Percentiles rank a stretch among this genome's conserved stretches.
phyloP scores from a whole-genome alignment of 53 echinoderm and acorn worm genomes.

The Apostichopus leukothele region DNA sequence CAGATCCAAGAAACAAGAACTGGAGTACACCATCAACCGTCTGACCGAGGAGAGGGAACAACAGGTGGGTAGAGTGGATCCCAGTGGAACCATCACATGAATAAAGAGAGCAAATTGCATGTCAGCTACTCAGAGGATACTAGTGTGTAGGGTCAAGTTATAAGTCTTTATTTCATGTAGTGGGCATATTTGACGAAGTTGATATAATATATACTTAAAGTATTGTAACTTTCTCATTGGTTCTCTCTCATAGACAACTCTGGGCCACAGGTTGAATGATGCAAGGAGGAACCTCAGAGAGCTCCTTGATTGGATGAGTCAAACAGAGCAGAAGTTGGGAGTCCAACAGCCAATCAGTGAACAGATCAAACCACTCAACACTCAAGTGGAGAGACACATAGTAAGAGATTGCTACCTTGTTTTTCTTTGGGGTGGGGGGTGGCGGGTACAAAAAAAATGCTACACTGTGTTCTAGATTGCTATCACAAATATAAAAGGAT shows the following conservation, averaged over 20 bases:
- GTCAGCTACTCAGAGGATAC: no score
- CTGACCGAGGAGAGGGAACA: constrained; percentile 72
- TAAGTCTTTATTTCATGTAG: no score
- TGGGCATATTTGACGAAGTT: no score
- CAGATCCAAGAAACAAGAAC: constrained; percentile 70
- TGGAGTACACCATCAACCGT: constrained; percentile 75
- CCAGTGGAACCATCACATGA: not conserved
- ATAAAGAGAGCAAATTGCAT: no score
- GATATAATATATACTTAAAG: no score
- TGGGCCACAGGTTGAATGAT: constrained; percentile 73
- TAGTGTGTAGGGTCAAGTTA: no score
- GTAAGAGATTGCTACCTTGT: constrained; percentile 48
- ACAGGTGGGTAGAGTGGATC: constrained; percentile 59
- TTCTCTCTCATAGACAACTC: constrained; percentile 52
- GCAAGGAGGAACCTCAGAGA: constrained; percentile 58
- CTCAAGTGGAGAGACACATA: constrained; percentile 84
- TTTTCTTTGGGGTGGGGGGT: no score
- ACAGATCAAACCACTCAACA: constrained; percentile 76
- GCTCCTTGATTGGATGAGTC: constrained; percentile 76
- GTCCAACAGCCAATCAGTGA: constrained; percentile 93
- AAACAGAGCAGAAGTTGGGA: constrained; percentile 95
- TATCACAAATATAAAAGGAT: no score
- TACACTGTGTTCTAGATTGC: no score
- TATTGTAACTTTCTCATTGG: no score
- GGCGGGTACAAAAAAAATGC: no score